Evolutionary conservation across 1,140 invertebrate species (phyloP).

Genomic region (Panulirus ornatus): DNA sequence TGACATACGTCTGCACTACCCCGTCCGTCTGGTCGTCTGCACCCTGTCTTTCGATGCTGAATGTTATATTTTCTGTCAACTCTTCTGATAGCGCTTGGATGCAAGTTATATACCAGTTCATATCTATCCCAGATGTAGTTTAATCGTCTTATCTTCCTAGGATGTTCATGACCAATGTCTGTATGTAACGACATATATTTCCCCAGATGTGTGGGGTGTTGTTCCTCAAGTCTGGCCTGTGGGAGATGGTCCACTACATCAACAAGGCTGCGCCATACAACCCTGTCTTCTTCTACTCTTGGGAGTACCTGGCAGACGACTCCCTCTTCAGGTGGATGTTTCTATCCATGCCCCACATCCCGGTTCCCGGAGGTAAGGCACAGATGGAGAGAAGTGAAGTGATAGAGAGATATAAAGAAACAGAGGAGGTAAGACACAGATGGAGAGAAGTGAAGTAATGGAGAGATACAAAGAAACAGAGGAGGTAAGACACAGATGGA

Average conservation of each 20-base stretch:
- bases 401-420: not conserved
- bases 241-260: constrained; percentile 37
- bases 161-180: no score
- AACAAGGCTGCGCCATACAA: not conserved
- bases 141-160: not conserved
- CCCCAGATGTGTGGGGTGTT: constrained; percentile 66
- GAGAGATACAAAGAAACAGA: not conserved
- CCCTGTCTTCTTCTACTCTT: constrained; percentile 70
- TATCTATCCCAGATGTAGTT: not conserved
- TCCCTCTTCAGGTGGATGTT: constrained; percentile 68
- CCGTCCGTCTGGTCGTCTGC: no score
- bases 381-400: not conserved
- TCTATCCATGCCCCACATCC: constrained; percentile 60
- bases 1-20: no score
- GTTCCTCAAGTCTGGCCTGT: constrained; percentile 72
- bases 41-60: no score
- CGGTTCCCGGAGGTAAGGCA: constrained; percentile 64
- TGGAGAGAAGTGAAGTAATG: constrained; percentile 15
- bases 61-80: no score
- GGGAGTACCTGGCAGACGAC: constrained; percentile 65
- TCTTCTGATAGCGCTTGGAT: no score
- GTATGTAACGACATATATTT: no score
- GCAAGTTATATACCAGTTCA: no score
- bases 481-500: not conserved
- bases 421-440: constrained; percentile 35